Percentiles rank a stretch among this genome's conserved stretches.
phyloP scores from a whole-genome alignment of 2,888 invertebrate species.

The Nomada ferruginata region DNA sequence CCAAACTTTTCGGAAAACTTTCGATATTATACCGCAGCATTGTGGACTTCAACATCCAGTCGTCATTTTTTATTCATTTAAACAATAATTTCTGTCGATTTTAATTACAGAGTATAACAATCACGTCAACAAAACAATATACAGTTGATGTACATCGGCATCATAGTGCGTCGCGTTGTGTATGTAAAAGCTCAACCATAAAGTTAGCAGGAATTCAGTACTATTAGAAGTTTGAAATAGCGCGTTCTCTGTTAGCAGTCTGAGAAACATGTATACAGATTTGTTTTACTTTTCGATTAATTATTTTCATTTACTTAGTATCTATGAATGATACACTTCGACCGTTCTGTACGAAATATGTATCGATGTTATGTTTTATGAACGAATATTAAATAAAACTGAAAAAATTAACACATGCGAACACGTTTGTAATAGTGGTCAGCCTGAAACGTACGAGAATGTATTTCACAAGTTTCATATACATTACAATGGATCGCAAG shows the following conservation, averaged over 20 bases:
- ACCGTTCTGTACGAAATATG: not conserved
- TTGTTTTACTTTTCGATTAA: too few species aligned
- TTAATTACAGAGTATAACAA: not conserved
- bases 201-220: constrained; percentile 13
- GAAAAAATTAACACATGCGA: not conserved
- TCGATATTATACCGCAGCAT: not conserved
- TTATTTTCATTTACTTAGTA: not conserved
- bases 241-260: constrained; percentile 41
- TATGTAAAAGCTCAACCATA: constrained; percentile 12
- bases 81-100: not conserved
- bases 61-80: not conserved
- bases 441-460: constrained; percentile 26
- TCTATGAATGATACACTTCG: not conserved
- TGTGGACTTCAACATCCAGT: constrained; percentile 11
- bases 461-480: not conserved
- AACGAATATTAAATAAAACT: not conserved
- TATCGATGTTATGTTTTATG: not conserved
- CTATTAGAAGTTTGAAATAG: constrained; percentile 42
- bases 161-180: too few species aligned
- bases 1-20: constrained; percentile 26
- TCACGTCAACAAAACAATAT: too few species aligned
- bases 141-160: too few species aligned
- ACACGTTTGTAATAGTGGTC: constrained; percentile 24
- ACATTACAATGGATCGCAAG: not conserved
- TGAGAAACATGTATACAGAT: constrained; percentile 36